Evolutionary conservation across 2,797 vertebrate genomes (phyloP).

Genomic region (Anisognathus igniventris): DNA sequence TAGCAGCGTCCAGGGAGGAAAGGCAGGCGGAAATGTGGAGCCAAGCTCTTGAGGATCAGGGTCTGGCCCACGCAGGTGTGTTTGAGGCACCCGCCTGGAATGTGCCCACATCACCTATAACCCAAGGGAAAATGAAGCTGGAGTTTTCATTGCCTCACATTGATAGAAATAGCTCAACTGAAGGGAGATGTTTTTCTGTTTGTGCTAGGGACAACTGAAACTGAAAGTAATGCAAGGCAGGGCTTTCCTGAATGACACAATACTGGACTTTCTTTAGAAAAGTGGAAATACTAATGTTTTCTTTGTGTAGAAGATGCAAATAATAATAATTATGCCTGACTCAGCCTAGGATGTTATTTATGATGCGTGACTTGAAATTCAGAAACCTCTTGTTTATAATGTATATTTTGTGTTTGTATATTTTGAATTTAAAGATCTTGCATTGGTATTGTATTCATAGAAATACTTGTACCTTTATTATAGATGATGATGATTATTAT

Average conservation of each 20-base stretch:
- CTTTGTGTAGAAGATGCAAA: background rate
- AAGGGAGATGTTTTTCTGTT: fast-evolving
- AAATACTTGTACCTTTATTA: background rate
- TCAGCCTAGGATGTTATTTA: background rate
- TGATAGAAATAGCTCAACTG: background rate
- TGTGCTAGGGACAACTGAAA: background rate
- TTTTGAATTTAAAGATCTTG: background rate
- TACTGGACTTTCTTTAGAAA: background rate
- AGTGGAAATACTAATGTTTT: background rate
- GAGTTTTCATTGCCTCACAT: background rate
- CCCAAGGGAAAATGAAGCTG: background rate
- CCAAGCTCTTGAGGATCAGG: fast-evolving
- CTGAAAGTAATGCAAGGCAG: background rate
- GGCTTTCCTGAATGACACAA: background rate
- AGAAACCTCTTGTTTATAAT: background rate
- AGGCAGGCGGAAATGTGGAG: background rate
- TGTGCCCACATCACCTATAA: fast-evolving
- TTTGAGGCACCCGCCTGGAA: background rate
- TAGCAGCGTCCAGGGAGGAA: background rate
- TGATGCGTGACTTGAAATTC: background rate
- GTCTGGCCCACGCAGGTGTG: fast-evolving
- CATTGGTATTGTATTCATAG: background rate
- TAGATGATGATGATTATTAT: background rate
- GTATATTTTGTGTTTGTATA: background rate
- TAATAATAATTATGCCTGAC: background rate